phyloP scores from a whole-genome alignment of 2,113 vertebrate genomes.

The Pelmatolapia mariae region DNA sequence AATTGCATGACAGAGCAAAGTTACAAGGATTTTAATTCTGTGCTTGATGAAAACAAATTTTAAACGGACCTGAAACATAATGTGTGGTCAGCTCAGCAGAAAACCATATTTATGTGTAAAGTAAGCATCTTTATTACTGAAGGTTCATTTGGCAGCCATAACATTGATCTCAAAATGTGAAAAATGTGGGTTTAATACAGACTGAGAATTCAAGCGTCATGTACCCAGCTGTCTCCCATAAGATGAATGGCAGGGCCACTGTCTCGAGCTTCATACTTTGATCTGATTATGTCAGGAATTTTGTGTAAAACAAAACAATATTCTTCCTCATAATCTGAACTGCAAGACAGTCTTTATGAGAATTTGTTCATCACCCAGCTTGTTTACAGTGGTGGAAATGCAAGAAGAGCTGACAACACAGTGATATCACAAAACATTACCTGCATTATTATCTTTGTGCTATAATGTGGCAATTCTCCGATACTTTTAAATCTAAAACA shows the following conservation, averaged over 20 bases:
- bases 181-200: neutral
- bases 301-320: neutral
- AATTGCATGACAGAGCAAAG: neutral
- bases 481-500: neutral
- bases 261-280: neutral
- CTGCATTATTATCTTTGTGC: neutral
- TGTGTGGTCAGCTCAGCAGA: neutral
- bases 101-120: neutral
- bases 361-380: neutral
- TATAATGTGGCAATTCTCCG: accelerated
- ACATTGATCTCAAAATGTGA: neutral
- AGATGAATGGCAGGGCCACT: neutral
- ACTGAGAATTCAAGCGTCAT: neutral
- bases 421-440: neutral
- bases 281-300: neutral
- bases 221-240: neutral
- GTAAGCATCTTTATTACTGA: neutral
- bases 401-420: neutral
- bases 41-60: neutral
- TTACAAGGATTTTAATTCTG: neutral
- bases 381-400: neutral
- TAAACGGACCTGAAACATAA: neutral
- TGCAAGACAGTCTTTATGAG: neutral
- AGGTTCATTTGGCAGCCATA: neutral
- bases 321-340: neutral